phyloP scores from a whole-genome alignment of 2,797 vertebrate genomes.

The Liasis olivaceus region DNA sequence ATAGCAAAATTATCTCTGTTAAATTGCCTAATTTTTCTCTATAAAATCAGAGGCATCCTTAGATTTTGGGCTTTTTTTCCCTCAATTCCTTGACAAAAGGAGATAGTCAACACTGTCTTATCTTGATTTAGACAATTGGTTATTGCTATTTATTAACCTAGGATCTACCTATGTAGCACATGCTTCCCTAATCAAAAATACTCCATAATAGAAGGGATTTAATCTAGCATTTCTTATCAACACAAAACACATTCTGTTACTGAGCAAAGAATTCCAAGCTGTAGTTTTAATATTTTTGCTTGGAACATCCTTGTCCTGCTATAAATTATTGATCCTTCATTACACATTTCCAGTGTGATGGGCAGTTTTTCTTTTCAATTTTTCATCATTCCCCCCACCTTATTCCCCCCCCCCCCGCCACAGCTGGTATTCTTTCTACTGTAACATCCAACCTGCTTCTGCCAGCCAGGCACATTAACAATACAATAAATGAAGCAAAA shows the following conservation, averaged over 20 bases:
- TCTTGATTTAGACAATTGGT: not conserved
- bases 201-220: not conserved
- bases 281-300: slow-evolving; percentile 1
- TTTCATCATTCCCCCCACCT: not conserved
- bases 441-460: not conserved
- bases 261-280: not conserved
- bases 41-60: not conserved
- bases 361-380: slow-evolving; percentile 10
- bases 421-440: not conserved
- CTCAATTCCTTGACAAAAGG: not conserved
- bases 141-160: not conserved
- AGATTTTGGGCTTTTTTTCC: not conserved
- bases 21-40: not conserved
- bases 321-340: slow-evolving; percentile 18
- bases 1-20: not conserved
- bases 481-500: not conserved
- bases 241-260: not conserved
- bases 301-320: not conserved
- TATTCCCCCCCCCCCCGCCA: too few relatives aligned
- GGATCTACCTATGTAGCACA: not conserved
- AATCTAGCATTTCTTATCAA: not conserved
- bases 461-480: not conserved
- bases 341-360: slow-evolving; percentile 12
- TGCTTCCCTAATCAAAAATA: not conserved
- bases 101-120: not conserved